Evolutionary conservation across 2,797 vertebrate species (phyloP).

Genomic region (Poecile montanus): DNA sequence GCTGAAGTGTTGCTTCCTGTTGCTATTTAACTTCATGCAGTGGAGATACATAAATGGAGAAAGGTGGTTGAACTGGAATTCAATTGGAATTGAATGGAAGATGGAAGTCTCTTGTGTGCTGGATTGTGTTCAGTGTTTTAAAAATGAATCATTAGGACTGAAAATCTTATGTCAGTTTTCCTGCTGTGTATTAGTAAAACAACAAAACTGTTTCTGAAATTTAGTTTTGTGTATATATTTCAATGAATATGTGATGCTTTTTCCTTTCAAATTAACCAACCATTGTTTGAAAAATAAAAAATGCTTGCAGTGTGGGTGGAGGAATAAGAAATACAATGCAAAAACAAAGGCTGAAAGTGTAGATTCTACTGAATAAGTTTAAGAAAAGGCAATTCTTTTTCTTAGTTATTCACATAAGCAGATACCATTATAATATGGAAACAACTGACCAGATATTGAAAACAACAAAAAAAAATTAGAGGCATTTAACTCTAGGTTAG

Average conservation of each 20-base stretch:
- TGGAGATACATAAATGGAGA: neutral
- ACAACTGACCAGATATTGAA: neutral
- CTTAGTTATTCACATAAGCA: neutral
- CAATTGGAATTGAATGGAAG: neutral
- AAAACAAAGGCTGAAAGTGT: neutral
- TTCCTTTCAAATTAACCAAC: neutral
- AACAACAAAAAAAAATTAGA: neutral
- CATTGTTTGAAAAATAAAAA: slow-evolving; percentile 6
- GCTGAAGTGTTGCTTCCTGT: neutral
- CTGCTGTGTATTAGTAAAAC: neutral
- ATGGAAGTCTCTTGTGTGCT: neutral
- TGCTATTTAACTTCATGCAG: slow-evolving; percentile 47
- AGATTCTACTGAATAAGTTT: neutral
- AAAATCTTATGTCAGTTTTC: neutral
- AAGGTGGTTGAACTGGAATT: slow-evolving; percentile 11
- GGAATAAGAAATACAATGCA: neutral
- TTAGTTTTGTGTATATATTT: neutral
- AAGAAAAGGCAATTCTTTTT: neutral
- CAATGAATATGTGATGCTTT: neutral
- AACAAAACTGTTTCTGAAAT: neutral
- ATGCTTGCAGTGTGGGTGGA: neutral
- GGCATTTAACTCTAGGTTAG: neutral
- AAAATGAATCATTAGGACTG: neutral
- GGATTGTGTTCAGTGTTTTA: neutral
- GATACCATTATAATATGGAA: neutral